Percentiles rank a stretch among this genome's conserved stretches.
phyloP scores from a whole-genome alignment of 2,113 vertebrate genomes.

The Pelecanoides urinatrix region DNA sequence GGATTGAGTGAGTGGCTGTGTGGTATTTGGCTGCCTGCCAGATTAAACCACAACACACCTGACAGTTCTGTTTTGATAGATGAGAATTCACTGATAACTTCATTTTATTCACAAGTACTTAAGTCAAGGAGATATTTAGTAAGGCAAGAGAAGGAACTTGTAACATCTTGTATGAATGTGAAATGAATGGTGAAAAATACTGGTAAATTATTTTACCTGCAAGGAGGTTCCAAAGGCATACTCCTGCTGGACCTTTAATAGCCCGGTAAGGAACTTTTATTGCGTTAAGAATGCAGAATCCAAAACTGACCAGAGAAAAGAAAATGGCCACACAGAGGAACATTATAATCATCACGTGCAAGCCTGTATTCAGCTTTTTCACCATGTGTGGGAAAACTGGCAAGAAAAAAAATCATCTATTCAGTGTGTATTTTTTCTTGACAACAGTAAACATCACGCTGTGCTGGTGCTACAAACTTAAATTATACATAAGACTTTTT shows the following conservation, averaged over 20 bases:
- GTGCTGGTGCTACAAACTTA: not conserved
- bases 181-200: not conserved
- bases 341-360: conserved; percentile 88
- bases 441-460: not conserved
- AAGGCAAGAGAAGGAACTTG: not conserved
- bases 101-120: not conserved
- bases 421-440: not conserved
- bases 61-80: not conserved
- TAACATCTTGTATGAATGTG: not conserved
- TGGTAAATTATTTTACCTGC: conserved; percentile 74
- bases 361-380: conserved; percentile 82
- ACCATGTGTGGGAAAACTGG: conserved; percentile 93
- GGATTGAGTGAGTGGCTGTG: too few species aligned
- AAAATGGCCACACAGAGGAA: conserved; percentile 85
- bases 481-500: not conserved
- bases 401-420: conserved; percentile 9
- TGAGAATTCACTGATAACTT: not conserved
- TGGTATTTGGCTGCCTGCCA: too few species aligned
- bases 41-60: too few species aligned
- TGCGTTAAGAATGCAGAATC: conserved; percentile 91
- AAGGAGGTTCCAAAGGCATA: conserved; percentile 93
- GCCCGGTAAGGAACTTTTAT: conserved; percentile 91
- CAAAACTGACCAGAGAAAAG: conserved; percentile 89
- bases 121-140: not conserved
- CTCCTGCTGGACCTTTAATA: conserved; percentile 90